phyloP scores from a whole-genome alignment of 1,140 invertebrate genomes.

The Drosophila bifasciata region DNA sequence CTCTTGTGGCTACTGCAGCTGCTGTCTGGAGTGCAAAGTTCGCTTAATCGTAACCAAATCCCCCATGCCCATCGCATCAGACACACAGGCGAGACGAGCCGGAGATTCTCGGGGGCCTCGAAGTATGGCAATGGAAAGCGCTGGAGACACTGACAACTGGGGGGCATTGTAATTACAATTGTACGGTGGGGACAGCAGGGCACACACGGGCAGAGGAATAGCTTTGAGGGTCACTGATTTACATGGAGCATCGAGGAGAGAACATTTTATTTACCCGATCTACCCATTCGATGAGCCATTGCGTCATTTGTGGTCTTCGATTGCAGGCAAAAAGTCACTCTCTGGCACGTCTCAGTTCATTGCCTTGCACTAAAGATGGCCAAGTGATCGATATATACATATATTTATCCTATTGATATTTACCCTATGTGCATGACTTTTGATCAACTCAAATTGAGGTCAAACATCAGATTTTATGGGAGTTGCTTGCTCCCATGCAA shows the following conservation, averaged over 20 bases:
- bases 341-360: neutral
- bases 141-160: neutral
- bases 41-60: slow-evolving; percentile 70
- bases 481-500: neutral
- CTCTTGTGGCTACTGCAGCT: slow-evolving; percentile 11
- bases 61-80: slow-evolving; percentile 49
- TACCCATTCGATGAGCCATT: slow-evolving; percentile 5
- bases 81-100: slow-evolving; percentile 22
- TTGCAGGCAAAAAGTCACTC: slow-evolving; percentile 18
- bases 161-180: slow-evolving; percentile 25
- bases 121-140: neutral
- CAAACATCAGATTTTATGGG: neutral
- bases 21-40: slow-evolving; percentile 62
- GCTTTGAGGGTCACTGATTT: slow-evolving; percentile 11
- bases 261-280: slow-evolving; percentile 22
- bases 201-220: neutral
- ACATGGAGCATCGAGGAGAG: slow-evolving; percentile 11
- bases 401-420: too few species aligned
- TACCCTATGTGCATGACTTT: too few species aligned
- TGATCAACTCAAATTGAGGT: too few species aligned
- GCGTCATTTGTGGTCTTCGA: slow-evolving; percentile 28
- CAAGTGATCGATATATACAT: too few species aligned
- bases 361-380: too few species aligned
- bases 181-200: neutral
- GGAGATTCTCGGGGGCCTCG: neutral